phyloP scores from a whole-genome alignment of 2,797 vertebrate genomes.

The Apogon talboti region DNA sequence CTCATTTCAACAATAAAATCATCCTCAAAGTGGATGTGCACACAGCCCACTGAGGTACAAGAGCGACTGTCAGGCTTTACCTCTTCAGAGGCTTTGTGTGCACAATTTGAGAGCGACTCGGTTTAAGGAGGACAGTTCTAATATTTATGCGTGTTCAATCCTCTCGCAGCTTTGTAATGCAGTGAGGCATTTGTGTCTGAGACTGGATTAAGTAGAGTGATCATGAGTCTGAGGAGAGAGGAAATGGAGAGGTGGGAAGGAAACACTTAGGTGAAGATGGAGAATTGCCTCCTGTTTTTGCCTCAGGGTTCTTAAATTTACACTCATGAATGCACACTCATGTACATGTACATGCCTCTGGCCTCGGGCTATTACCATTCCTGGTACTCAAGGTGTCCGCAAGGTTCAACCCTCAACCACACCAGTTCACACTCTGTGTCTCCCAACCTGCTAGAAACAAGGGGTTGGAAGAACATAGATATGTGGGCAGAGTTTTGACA shows the following conservation, averaged over 20 bases:
- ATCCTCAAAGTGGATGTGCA: conserved; percentile 30
- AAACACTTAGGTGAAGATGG: conserved; percentile 28
- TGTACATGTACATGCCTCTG: conserved; percentile 9
- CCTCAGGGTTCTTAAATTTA: conserved; percentile 43
- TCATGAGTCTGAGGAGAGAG: conserved; percentile 26
- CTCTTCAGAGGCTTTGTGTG: conserved; percentile 38
- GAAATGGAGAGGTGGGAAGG: neutral
- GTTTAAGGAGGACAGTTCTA: conserved; percentile 29
- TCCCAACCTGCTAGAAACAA: no score
- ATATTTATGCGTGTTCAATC: conserved; percentile 40
- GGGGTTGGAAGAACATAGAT: conserved; percentile 2
- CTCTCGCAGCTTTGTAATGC: conserved; percentile 43
- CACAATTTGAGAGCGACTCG: conserved; percentile 33
- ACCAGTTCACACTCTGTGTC: neutral
- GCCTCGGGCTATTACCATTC: conserved; percentile 40
- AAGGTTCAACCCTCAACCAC: conserved; percentile 2
- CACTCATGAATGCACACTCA: conserved; percentile 14
- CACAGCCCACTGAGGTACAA: conserved; percentile 19
- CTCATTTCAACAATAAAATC: conserved; percentile 48
- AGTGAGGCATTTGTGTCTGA: conserved; percentile 26
- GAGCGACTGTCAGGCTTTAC: conserved; percentile 36
- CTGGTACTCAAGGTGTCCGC: conserved; percentile 8
- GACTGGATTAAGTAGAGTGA: conserved; percentile 31
- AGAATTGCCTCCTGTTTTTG: conserved; percentile 30
- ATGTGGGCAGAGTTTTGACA: no score